Conservation (phyloP, 1,140 invertebrate genomes). For the Drosophila mauritiana region DNA sequence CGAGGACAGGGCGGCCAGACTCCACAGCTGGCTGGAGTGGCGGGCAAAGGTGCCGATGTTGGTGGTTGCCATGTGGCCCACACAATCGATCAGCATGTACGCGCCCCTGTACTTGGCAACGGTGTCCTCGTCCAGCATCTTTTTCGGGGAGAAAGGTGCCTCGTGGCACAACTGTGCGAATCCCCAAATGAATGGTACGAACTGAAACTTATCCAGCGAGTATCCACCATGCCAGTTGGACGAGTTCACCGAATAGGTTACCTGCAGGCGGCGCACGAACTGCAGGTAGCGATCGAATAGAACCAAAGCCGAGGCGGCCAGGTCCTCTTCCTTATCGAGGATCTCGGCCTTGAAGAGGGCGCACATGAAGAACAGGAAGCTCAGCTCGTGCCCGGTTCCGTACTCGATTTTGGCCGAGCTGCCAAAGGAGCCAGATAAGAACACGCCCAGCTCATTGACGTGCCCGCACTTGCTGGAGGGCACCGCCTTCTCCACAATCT, state of each 20-base stretch:
- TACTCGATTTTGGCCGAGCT: conserved; percentile 49
- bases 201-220: conserved; percentile 60
- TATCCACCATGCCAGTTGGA: conserved; percentile 43
- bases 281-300: conserved; percentile 56
- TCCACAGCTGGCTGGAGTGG: conserved; percentile 62
- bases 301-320: conserved; percentile 47
- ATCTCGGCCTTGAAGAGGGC: conserved; percentile 40
- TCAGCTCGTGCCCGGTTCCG: conserved; percentile 53
- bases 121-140: conserved; percentile 35
- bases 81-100: conserved; percentile 35
- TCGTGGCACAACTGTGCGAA: conserved; percentile 49
- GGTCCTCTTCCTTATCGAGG: conserved; percentile 13
- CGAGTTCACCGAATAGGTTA: conserved; percentile 28
- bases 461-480: conserved; percentile 33
- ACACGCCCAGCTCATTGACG: conserved; percentile 53
- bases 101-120: conserved; percentile 1
- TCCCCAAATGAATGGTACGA: conserved; percentile 61
- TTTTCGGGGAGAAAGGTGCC: conserved; percentile 43
- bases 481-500: conserved; percentile 43
- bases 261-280: conserved; percentile 51
- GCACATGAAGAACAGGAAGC: conserved; percentile 58
- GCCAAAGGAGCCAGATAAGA: conserved; percentile 53
- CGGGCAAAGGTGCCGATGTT: conserved; percentile 47
- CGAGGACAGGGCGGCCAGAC: conserved; percentile 31
- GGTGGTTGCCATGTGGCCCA: conserved; percentile 22